Evolutionary conservation across 2,113 vertebrate genomes (phyloP), one percentile per base, ranked within the genome.

Genomic region (Mystacornis crossleyi): DNA sequence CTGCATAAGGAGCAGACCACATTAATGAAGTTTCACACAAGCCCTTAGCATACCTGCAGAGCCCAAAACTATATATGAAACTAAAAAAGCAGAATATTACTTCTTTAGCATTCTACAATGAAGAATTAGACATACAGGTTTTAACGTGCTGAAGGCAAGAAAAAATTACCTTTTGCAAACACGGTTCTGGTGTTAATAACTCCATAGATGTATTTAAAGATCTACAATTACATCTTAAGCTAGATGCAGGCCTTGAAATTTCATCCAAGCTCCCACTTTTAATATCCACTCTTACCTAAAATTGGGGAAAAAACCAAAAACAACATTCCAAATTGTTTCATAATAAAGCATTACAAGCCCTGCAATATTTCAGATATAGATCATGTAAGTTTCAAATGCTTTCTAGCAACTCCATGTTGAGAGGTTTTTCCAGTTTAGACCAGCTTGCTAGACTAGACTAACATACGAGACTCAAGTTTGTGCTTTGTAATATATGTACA

Each of bases 181-280:
- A 31, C 13, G 89, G 75, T 42, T 99, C 98, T 12, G 98, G 91
- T 31, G 97, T 98, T 70, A 99, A 91, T 83, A 99, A 97, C 85
- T 98, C 98, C 75, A 99, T 86, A 47, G 97, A 95, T 40, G 94
- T 72, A 92, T 84, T 98, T 77, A 98, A 98, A 81, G 92, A 94
- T 50, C 92, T 97, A 94, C 93, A 98, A 4, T 95, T 97, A 58
- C 83, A 81, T 79, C 95, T 97, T 79, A 98, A 98, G 65, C 73
- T 97, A 71, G 98, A 98, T 58, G 97, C 94, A 89, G 98, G 98
- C 58, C 98, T 97, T 82, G 98, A 98, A 94, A 99, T 99, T 70
- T 97, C 92, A 53, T 99, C 98, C 66, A 99, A 93, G 79, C 66
- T 98, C 15, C 98, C 98, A 92, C 93, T 98, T 78, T 96, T 97